Percentiles rank a stretch among this genome's conserved stretches.
phyloP scores from a whole-genome alignment of 2,888 invertebrate genomes.

The Euzetes globulus region DNA sequence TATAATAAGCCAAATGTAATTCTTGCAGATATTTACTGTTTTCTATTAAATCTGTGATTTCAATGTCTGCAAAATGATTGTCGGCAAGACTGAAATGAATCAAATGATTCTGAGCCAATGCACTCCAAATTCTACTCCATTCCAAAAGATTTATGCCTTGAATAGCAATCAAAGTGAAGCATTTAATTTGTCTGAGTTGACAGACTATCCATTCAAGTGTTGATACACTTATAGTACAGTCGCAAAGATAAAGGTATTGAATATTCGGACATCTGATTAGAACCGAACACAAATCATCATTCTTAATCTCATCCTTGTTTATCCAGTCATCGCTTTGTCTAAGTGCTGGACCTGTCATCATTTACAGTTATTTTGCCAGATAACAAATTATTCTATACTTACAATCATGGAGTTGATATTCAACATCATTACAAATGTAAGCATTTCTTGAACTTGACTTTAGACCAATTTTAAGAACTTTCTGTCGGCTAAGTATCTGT shows the following conservation, averaged over 20 bases:
- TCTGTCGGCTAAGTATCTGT: not conserved
- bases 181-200: not conserved
- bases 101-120: not conserved
- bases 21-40: not conserved
- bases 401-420: not conserved
- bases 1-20: slow-evolving; percentile 6
- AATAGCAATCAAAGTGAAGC: not conserved
- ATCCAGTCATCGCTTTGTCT: not conserved
- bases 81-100: not conserved
- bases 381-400: not conserved
- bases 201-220: not conserved
- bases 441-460: not conserved
- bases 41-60: not conserved
- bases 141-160: not conserved
- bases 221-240: not conserved
- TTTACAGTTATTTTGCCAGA: not conserved
- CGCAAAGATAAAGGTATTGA: slow-evolving; percentile 3
- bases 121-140: not conserved
- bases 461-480: slow-evolving; percentile 2
- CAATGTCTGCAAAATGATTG: not conserved
- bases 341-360: not conserved
- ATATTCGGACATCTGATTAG: not conserved
- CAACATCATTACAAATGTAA: not conserved
- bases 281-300: not conserved
- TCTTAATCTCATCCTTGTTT: not conserved